Evolutionary conservation across 2,113 vertebrate species (phyloP), one percentile per base, ranked within the genome.

Genomic region (Aythya baeri): DNA sequence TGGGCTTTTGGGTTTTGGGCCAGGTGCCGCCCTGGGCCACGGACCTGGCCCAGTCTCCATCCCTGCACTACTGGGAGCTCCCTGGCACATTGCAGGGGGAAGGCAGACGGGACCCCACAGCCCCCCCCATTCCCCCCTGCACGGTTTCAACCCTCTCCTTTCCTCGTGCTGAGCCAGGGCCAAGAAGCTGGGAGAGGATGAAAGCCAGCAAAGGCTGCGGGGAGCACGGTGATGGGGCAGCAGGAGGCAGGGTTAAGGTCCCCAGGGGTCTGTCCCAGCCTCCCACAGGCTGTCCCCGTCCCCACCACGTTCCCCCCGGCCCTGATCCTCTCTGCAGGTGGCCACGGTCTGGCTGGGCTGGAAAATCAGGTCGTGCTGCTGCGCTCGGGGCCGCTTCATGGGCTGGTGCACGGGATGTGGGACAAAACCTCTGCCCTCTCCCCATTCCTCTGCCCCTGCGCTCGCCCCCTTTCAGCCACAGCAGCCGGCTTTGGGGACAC

Each of bases 281-380:
- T 91, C 57, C 70, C 7, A 1, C 21, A 11, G 2, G 7, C 74
- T 68, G 29, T 29, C 54, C 34, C 68, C 1, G 0, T 86, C 57
- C 57, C 49, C 62, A 57, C 58, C 44, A 22, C 66, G 38, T 94
- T 78, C 89, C 94, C 71, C 4, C 52, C 52, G n/a, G 0, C 52
- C 38, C 62, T 43, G 18, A 50, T 55, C 73, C 2, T 7, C 79
- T 43, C 32, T 57, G 8, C 10, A 27, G 89, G 22, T 52, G 70
- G 63, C 50, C 83, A 9, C 15, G 13, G 62, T 32, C 96, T 2
- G 4, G 93, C 89, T 86, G 5, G 46, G 91, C 91, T 93, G 83
- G 92, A 94, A 96, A 94, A 92, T 81, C 80, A 77, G 57, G 86
- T 94, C 85, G 21, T 34, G 29, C 57, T 3, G 9, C 21, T 83